Percentiles rank a stretch among this genome's conserved stretches.
phyloP scores from a whole-genome alignment of 2,888 invertebrate genomes.

The Ypsolopha scabrella region DNA sequence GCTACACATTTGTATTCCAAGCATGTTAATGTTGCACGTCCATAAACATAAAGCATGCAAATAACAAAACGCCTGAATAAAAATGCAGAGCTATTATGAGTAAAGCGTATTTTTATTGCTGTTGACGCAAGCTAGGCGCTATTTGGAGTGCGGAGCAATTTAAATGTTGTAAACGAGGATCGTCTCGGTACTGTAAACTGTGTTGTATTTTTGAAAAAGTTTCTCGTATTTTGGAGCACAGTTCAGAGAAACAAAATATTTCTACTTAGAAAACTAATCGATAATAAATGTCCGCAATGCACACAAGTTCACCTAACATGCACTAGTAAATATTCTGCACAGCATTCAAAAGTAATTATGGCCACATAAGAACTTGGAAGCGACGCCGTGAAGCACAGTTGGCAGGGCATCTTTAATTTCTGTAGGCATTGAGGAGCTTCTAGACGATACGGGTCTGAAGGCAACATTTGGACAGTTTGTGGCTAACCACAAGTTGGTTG shows the following conservation, averaged over 20 bases:
- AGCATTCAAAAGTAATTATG: not conserved
- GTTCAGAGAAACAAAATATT: no score
- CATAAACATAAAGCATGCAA: constrained; percentile 15
- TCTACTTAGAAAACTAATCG: no score
- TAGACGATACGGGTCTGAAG: constrained; percentile 19
- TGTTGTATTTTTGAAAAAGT: no score
- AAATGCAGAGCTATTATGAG: constrained; percentile 8
- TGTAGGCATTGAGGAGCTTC: constrained; percentile 13
- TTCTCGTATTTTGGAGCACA: no score
- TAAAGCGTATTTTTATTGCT: not conserved
- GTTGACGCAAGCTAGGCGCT: not conserved
- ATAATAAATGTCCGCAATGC: no score
- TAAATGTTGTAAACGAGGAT: not conserved
- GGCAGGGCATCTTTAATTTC: constrained; percentile 2
- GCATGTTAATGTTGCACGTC: constrained; percentile 1
- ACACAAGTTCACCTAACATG: no score
- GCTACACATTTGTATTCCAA: constrained; percentile 3
- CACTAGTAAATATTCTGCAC: no score
- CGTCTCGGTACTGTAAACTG: no score
- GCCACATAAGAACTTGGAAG: not conserved
- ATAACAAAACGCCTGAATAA: constrained; percentile 25
- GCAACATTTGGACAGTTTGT: constrained; percentile 11
- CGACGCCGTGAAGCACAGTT: not conserved
- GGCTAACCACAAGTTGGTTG: constrained; percentile 5
- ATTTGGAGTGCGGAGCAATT: not conserved